These are phyloP conservation scores for Seira musarum DNA, from an alignment of 2,888 invertebrate species.

Conservation along the genomic window DNA sequence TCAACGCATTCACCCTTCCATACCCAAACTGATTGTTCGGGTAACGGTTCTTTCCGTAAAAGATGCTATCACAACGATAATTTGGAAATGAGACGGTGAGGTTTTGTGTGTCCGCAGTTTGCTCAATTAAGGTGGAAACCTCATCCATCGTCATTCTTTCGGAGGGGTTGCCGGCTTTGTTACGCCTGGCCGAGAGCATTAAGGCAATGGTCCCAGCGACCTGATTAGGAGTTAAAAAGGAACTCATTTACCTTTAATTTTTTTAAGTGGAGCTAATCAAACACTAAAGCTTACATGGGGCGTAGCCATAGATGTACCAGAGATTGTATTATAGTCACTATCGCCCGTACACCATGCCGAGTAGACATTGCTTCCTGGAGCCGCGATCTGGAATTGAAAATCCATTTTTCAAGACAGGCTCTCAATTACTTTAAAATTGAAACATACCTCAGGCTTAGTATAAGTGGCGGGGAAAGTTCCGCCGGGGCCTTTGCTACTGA, in stretches of 20 bases:
- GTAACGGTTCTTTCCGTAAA: background rate
- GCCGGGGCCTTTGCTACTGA: slow-evolving; percentile 29
- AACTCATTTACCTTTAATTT: no score
- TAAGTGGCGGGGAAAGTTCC: background rate
- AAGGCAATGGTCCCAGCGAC: no score
- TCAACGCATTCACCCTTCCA: background rate
- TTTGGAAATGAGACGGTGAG: background rate
- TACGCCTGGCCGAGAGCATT: background rate
- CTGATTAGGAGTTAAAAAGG: no score
- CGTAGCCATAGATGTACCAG: background rate
- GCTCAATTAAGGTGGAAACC: background rate
- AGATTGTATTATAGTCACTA: background rate
- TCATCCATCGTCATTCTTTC: background rate
- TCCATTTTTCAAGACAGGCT: background rate
- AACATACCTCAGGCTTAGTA: slow-evolving; percentile 23
- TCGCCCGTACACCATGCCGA: slow-evolving; percentile 17
- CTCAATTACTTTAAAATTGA: no score
- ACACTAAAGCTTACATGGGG: no score
- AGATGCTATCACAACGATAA: slow-evolving; percentile 15
- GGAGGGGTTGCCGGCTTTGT: background rate
- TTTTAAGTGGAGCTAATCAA: no score
- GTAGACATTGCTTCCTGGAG: slow-evolving; percentile 33
- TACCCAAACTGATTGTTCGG: slow-evolving; percentile 39
- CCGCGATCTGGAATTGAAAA: slow-evolving; percentile 21
- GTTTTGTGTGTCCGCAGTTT: slow-evolving; percentile 20